A percentile compares a stretch with the other conserved stretches of the same genome.
Evolutionary conservation across 2,797 vertebrate species (phyloP).

Genomic region (Chiroxiphia lanceolata): DNA sequence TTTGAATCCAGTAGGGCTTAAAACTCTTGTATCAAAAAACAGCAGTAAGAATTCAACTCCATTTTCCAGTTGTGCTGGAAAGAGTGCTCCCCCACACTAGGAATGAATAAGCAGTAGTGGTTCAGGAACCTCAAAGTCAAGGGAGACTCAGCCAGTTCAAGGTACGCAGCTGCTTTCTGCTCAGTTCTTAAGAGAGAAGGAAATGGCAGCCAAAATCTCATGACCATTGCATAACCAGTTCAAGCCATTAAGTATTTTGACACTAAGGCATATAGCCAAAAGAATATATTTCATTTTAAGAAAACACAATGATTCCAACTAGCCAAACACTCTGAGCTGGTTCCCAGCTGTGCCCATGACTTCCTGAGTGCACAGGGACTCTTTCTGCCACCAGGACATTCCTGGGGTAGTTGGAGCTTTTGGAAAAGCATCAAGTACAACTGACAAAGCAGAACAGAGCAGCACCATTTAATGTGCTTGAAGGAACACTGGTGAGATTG

Average conservation of each 20-base stretch:
- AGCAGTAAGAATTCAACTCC: background rate
- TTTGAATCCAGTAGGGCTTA: background rate
- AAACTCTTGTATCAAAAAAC: background rate
- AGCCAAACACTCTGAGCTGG: background rate
- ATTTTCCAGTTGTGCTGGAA: background rate
- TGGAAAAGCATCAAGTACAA: background rate
- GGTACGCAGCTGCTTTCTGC: conserved; percentile 36
- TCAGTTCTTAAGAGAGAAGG: conserved; percentile 48
- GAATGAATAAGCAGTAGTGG: background rate
- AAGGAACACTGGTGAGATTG: background rate
- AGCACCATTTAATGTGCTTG: background rate
- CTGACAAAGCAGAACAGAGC: background rate
- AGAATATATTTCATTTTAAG: background rate
- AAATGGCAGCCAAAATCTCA: conserved; percentile 70
- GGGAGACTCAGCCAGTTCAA: background rate
- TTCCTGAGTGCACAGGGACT: background rate
- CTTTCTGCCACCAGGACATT: background rate
- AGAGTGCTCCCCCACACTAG: background rate
- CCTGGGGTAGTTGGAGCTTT: background rate
- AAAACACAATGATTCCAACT: background rate
- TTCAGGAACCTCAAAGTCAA: background rate
- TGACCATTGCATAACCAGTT: conserved; percentile 5
- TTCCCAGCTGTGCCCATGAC: background rate
- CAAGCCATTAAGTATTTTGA: background rate
- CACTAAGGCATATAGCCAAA: background rate